Evolutionary conservation across 2,888 invertebrate species (phyloP).

Genomic region (Augiades crinisus): DNA sequence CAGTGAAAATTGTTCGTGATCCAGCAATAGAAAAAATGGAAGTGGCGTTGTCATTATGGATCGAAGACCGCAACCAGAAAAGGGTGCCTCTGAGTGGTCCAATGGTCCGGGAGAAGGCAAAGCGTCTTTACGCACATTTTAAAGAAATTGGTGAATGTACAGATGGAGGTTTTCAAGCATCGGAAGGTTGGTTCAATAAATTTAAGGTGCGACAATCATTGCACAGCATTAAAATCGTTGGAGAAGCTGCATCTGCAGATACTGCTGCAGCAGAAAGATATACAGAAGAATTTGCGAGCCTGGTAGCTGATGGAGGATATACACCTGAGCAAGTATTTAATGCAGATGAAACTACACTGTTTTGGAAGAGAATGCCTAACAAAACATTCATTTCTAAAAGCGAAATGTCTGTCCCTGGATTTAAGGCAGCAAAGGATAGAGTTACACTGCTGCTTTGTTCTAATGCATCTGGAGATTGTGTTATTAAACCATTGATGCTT

Average conservation of each 20-base stretch:
- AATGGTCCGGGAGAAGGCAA: conserved; percentile 35
- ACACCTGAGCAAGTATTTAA: conserved; percentile 37
- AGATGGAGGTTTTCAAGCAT: conserved; percentile 29
- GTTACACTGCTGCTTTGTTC: conserved; percentile 35
- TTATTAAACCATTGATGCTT: conserved; percentile 34
- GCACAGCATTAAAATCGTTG: conserved; percentile 34
- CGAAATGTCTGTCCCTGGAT: conserved; percentile 33
- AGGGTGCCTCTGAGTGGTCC: conserved; percentile 34
- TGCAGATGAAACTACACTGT: conserved; percentile 35
- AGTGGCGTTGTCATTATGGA: conserved; percentile 37
- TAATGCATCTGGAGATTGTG: conserved; percentile 34
- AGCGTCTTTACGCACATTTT: conserved; percentile 37
- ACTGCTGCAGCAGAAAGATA: conserved; percentile 35
- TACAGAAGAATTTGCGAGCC: conserved; percentile 36
- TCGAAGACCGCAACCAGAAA: conserved; percentile 34
- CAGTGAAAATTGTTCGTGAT: conserved; percentile 37
- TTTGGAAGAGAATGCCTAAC: conserved; percentile 37
- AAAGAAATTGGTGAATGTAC: conserved; percentile 27
- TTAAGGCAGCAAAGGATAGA: conserved; percentile 37
- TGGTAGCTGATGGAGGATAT: conserved; percentile 32
- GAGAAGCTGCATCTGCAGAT: conserved; percentile 35
- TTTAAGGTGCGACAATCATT: conserved; percentile 36
- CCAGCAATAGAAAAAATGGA: conserved; percentile 35
- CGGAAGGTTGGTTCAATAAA: conserved; percentile 37
- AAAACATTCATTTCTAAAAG: conserved; percentile 36